Percentiles rank a stretch among this genome's conserved stretches.
phyloP scores from a whole-genome alignment of 2,113 vertebrate genomes.

The Oncorhynchus kisutch region DNA sequence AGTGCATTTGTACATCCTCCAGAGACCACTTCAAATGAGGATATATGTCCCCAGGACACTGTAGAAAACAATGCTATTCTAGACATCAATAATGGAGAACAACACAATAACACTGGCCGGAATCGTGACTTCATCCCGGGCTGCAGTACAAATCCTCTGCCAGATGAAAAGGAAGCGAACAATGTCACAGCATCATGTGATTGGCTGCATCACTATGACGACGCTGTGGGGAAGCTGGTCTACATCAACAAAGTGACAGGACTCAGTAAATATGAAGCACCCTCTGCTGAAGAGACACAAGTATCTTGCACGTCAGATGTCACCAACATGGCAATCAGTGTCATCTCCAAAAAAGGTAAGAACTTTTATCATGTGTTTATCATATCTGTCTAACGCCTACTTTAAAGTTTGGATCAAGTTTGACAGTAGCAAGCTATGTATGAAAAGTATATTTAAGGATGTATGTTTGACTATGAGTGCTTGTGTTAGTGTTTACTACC shows the following conservation, averaged over 20 bases:
- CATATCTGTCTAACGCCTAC: too few species aligned
- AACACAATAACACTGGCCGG: neutral
- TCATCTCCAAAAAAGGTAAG: slow-evolving; percentile 79
- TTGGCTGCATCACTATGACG: slow-evolving; percentile 86
- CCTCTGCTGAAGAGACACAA: slow-evolving; percentile 63
- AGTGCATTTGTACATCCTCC: slow-evolving; percentile 11
- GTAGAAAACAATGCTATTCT: neutral
- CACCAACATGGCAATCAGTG: slow-evolving; percentile 85
- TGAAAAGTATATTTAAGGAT: too few species aligned
- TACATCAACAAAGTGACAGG: slow-evolving; percentile 89
- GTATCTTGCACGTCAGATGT: slow-evolving; percentile 82
- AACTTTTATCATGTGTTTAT: too few species aligned
- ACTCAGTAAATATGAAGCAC: slow-evolving; percentile 83
- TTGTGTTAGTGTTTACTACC: neutral
- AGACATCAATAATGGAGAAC: slow-evolving; percentile 20
- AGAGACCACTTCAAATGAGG: slow-evolving; percentile 13
- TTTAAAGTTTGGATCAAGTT: too few species aligned
- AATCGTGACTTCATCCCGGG: neutral
- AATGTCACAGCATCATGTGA: slow-evolving; percentile 26
- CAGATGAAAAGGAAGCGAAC: slow-evolving; percentile 8
- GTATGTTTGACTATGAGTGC: neutral
- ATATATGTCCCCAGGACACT: neutral
- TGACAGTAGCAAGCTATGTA: too few species aligned
- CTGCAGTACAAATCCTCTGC: slow-evolving; percentile 1
- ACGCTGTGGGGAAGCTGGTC: slow-evolving; percentile 75